These are phyloP conservation scores for Triops longicaudatus DNA, from an alignment of 1,140 invertebrate species.

Conservation along the genomic window DNA sequence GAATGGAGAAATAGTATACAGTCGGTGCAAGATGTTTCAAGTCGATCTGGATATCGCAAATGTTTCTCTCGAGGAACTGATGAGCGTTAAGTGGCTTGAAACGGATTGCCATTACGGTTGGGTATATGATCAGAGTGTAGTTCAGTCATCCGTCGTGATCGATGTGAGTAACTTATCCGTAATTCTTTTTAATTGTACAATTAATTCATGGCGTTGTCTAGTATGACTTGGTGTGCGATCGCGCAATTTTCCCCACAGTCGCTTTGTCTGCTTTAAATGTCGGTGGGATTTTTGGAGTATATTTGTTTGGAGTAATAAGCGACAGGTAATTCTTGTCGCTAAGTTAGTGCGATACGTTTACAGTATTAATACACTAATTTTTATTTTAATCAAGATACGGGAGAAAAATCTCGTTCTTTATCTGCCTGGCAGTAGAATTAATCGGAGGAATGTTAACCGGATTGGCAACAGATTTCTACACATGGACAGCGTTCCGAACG, in stretches of 20 bases:
- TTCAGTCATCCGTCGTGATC: conserved; percentile 66
- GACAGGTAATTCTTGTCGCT: conserved; percentile 49
- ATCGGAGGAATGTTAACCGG: conserved; percentile 67
- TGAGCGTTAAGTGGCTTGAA: not conserved
- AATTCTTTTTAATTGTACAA: not conserved
- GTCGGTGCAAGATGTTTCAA: conserved; percentile 23
- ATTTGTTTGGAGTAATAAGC: conserved; percentile 70
- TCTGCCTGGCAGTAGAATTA: conserved; percentile 65
- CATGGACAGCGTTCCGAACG: conserved; percentile 64
- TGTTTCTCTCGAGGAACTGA: not conserved
- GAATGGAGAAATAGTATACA: conserved; percentile 18
- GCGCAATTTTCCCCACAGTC: conserved; percentile 72
- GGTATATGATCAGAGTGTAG: conserved; percentile 61
- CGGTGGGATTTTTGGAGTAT: conserved; percentile 76
- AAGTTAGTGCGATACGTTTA: not conserved
- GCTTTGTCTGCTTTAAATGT: conserved; percentile 70
- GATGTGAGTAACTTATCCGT: conserved; percentile 51
- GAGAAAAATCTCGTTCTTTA: conserved; percentile 68
- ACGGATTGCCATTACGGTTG: conserved; percentile 66
- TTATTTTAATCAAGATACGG: conserved; percentile 51
- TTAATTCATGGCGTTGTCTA: conserved; percentile 38
- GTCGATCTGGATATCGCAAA: not conserved
- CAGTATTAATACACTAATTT: not conserved
- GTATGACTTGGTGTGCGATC: conserved; percentile 77
- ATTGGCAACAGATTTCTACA: conserved; percentile 64